These are phyloP conservation scores for Acromyrmex echinatior DNA, from an alignment of 1,140 invertebrate species.

Conservation along the genomic window DNA sequence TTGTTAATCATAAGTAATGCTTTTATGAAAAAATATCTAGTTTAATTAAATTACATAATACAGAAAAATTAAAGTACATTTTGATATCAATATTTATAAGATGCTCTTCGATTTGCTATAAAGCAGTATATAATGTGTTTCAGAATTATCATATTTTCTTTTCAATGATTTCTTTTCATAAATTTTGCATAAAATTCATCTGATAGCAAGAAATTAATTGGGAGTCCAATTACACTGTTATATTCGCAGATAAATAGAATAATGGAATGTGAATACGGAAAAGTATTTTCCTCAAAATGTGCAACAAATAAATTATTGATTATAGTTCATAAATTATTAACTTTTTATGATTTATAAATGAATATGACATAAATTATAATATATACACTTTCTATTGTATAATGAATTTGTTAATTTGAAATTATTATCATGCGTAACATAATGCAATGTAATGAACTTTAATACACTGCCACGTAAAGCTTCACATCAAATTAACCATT, in stretches of 20 bases:
- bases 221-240: background rate
- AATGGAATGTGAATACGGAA: background rate
- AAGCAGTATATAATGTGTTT: background rate
- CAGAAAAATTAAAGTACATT: background rate
- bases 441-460: constrained; percentile 29
- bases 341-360: constrained; percentile 22
- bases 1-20: background rate
- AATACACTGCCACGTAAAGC: constrained; percentile 15
- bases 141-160: background rate
- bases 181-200: background rate
- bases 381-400: background rate
- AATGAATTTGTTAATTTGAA: constrained; percentile 21
- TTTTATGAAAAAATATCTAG: background rate
- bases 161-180: too few species aligned
- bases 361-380: constrained; percentile 15
- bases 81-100: background rate
- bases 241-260: background rate
- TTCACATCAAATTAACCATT: constrained; percentile 14
- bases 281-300: constrained; percentile 2
- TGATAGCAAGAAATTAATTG: constrained; percentile 28
- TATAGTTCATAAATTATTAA: constrained; percentile 24
- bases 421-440: constrained; percentile 14
- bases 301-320: constrained; percentile 19
- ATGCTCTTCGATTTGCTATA: background rate
- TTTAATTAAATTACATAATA: background rate